phyloP scores from a whole-genome alignment of 2,113 vertebrate genomes.

The Furnarius figulus region DNA sequence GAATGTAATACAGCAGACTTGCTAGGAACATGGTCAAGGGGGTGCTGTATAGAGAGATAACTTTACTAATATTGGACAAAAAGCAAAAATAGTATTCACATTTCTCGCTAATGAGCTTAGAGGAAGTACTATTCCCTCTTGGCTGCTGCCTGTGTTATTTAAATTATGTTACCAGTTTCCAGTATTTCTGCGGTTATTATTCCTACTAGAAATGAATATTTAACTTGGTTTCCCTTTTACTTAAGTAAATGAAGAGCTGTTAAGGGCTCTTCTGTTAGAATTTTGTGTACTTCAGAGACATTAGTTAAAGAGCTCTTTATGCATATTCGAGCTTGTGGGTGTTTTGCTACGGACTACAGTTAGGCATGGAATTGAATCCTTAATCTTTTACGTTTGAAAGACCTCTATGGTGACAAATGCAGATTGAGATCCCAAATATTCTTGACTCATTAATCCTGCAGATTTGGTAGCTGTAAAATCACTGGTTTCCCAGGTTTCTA shows the following conservation, averaged over 20 bases:
- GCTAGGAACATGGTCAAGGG: neutral
- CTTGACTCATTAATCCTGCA: neutral
- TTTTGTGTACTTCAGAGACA: neutral
- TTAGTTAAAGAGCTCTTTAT: neutral
- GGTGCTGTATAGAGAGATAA: slow-evolving; percentile 12
- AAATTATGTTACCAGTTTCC: neutral
- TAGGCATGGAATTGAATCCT: neutral
- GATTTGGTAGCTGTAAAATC: neutral
- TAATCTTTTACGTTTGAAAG: neutral
- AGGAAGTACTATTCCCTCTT: neutral
- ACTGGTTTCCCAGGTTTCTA: neutral
- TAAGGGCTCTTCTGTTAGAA: neutral
- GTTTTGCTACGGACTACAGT: neutral
- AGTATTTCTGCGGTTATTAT: neutral
- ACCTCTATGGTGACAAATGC: neutral
- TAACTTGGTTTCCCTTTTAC: neutral
- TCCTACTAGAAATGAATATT: neutral
- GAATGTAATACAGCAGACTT: neutral
- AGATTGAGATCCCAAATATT: neutral
- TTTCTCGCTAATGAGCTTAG: neutral
- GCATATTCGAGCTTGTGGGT: neutral
- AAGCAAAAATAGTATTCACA: neutral
- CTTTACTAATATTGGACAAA: neutral
- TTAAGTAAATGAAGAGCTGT: neutral
- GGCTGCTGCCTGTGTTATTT: neutral